Base-by-base conservation (phyloP, 2,113 vertebrate species). In the Myxocyprinus asiaticus region DNA sequence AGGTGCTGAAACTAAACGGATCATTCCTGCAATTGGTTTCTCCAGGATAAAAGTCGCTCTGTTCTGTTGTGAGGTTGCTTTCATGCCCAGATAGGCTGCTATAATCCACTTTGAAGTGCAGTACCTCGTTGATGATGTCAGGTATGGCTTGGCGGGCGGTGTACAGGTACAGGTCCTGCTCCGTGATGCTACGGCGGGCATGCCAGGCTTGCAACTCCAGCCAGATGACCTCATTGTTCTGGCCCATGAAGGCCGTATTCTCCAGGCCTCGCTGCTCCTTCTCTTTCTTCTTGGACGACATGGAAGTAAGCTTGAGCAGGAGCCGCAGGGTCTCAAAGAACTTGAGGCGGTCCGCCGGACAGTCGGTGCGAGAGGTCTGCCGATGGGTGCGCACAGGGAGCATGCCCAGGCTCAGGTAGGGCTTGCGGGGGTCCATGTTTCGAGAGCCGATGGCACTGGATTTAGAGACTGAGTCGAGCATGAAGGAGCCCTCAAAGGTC, bases 261-360 rank as follows among this genome's bases (percentile, higher is more conserved):
- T 99, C 97, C 78, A 95, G 94, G 48, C 96, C 95, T 45, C 96
- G 94, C 86, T 99, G 98, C 86, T 99, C 97, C 87, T 96, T 95
- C 90, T 99, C 98, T 90, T 99, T 99, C 92, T 96, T 98, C 91
- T 99, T 99, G 3, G 98, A 99, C 0, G 97, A 99, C 91, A 99
- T 97, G 89, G 98, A 98, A 66, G 97, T 99, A 87, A 99, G 96
- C 89, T 98, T 98, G 81, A 99, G 94, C 83, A 99, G 91, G 88
- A 99, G 94, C 71, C 97, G 94, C 63, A 99, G 87, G 12, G 98
- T 99, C 92, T 99, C 98, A 86, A 99, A 99, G 87, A 99, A 99
- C 88, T 99, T 99, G 68, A 99, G 90, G 44, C 98, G 95, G 85
- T 99, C 98, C 1, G 96, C 96, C 0, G 98, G 98, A 80, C 97